phyloP scores from a whole-genome alignment of 2,888 invertebrate genomes.

The Trachelus iudaicus region DNA sequence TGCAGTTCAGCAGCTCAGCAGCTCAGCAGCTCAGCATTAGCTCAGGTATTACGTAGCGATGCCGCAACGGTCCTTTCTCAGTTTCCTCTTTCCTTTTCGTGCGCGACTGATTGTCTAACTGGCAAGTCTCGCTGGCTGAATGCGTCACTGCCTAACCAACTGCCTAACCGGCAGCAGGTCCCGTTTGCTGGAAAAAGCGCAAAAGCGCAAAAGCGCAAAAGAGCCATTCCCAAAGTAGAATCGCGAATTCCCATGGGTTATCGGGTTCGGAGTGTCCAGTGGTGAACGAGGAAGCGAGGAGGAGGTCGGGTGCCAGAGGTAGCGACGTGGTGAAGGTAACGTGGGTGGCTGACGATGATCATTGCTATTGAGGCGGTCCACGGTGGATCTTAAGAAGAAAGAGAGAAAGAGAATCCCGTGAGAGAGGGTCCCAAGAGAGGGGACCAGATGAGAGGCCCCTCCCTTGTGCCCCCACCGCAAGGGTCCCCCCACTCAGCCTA shows the following conservation, averaged over 20 bases:
- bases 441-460: constrained; percentile 23
- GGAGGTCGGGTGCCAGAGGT: background rate
- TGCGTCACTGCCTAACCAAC: background rate
- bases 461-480: constrained; percentile 32
- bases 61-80: background rate
- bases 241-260: background rate
- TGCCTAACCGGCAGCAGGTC: background rate
- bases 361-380: background rate
- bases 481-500: constrained; percentile 14
- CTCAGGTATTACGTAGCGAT: background rate
- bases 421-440: background rate
- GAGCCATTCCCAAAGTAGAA: background rate
- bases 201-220: background rate
- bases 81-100: background rate
- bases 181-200: background rate
- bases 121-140: background rate
- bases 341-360: background rate
- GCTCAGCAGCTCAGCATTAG: background rate
- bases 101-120: background rate
- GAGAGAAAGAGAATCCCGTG: background rate
- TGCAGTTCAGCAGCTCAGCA: background rate
- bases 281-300: background rate
- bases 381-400: background rate
- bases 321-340: background rate
- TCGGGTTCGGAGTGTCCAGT: background rate